A percentile compares a stretch with the other conserved stretches of the same genome.
Conservation (phyloP, 2,113 vertebrate species). For the Petaurus breviceps region DNA sequence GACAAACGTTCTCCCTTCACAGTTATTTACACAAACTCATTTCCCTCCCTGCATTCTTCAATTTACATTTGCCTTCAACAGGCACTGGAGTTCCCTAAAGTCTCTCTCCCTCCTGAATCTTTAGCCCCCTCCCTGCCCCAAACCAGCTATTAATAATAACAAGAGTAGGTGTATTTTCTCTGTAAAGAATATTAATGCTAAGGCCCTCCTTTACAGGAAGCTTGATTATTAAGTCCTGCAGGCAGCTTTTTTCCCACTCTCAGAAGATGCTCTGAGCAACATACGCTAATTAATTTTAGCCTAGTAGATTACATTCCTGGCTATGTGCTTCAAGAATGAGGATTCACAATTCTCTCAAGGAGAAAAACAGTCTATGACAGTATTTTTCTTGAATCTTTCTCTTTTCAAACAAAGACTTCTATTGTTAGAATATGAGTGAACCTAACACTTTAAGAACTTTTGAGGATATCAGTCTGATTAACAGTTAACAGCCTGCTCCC, state of each 20-base stretch:
- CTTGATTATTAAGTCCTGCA: slow-evolving; percentile 67
- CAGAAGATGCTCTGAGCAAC: slow-evolving; percentile 77
- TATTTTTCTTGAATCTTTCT: slow-evolving; percentile 54
- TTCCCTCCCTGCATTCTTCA: slow-evolving; percentile 42
- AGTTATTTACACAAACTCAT: slow-evolving; percentile 30
- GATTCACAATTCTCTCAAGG: slow-evolving; percentile 46
- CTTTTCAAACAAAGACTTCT: slow-evolving; percentile 44
- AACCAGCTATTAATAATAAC: slow-evolving; percentile 63
- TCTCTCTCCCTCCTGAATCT: background rate
- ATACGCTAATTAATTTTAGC: slow-evolving; percentile 78
- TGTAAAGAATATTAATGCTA: slow-evolving; percentile 64
- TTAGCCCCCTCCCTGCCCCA: slow-evolving; percentile 20
- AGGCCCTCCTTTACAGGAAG: slow-evolving; percentile 60
- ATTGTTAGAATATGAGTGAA: slow-evolving; percentile 36
- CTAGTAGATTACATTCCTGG: slow-evolving; percentile 70
- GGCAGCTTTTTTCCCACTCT: slow-evolving; percentile 61
- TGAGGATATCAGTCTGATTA: slow-evolving; percentile 11
- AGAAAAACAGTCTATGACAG: slow-evolving; percentile 44
- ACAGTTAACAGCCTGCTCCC: slow-evolving; percentile 19
- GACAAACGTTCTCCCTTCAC: background rate
- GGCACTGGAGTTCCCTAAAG: slow-evolving; percentile 49
- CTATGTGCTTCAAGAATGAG: slow-evolving; percentile 52
- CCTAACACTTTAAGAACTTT: slow-evolving; percentile 37
- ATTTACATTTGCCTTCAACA: slow-evolving; percentile 69
- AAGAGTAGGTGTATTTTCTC: slow-evolving; percentile 47